Base-by-base conservation (phyloP, 2,888 invertebrate species). In the Agonopterix heracliana region DNA sequence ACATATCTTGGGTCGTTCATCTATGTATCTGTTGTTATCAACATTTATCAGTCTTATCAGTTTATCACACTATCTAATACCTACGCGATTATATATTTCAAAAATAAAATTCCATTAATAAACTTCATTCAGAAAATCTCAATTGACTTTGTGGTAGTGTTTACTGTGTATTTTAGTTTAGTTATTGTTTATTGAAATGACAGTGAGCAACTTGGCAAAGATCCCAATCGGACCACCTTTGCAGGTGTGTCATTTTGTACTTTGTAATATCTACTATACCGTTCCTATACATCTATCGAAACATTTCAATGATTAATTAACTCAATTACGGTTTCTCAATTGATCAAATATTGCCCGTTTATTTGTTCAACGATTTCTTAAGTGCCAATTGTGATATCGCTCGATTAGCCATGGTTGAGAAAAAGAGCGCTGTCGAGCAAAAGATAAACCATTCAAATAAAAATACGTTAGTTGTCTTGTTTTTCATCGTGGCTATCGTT, bases 141-240 rank as follows among this genome's bases (percentile, higher is more conserved):
- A 26, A 26, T 5, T 26, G 26, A 26, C 26, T 26, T 26, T 26
- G 26, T n/a, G 38, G 38, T 38, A 38, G n/a, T n/a, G 38, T 38
- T 38, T 38, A 38, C n/a, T 38, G 38, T 38, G 38, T 38, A 38
- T 38, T n/a, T 38, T n/a, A 38, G 74, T 64, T 56, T 56, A 61
- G 59, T 71, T 78, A 78, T 81, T 81, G 76, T 81, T 78, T 78
- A 78, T 81, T 68, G 68, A 68, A 70, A 69, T 73, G 55, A 68
- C 71, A 63, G 74, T 76, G 61, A 70, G 68, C 61, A 66, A 61
- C 53, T 74, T 81, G 78, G 78, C 79, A 69, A 57, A 54, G 63
- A 54, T 68, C 77, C 74, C 71, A 71, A 63, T 61, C 40, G 57
- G 59, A 62, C 66, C 70, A 78, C 78, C 76, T 78, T 71, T 67